Evolutionary conservation across 2,113 vertebrate species (phyloP).

Genomic region (Corythoichthys intestinalis): DNA sequence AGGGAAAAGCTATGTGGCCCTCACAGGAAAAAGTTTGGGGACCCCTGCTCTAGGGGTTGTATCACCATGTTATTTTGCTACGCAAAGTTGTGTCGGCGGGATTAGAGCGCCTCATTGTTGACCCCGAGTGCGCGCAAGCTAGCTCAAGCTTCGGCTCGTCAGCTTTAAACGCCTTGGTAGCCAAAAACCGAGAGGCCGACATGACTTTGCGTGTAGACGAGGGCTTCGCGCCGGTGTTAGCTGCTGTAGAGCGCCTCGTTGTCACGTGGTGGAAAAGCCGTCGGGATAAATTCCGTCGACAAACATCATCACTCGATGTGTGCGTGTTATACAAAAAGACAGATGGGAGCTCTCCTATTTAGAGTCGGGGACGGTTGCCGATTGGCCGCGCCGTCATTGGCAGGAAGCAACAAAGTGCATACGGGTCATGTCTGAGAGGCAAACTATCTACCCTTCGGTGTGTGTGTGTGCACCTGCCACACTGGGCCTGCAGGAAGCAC

Average conservation of each 20-base stretch:
- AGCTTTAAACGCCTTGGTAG: too few relatives aligned
- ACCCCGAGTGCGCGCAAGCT: too few relatives aligned
- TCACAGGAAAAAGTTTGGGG: too few relatives aligned
- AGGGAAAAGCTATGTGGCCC: too few relatives aligned
- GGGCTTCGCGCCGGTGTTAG: too few relatives aligned
- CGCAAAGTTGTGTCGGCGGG: too few relatives aligned
- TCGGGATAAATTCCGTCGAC: not conserved
- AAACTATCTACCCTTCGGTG: slow-evolving; percentile 8
- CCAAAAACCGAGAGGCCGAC: too few relatives aligned
- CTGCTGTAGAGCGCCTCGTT: not conserved
- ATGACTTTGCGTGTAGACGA: too few relatives aligned
- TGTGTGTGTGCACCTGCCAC: slow-evolving; percentile 20
- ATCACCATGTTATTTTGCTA: too few relatives aligned
- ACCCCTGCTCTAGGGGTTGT: too few relatives aligned
- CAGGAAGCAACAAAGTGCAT: slow-evolving; percentile 56
- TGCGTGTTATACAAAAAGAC: slow-evolving; percentile 21
- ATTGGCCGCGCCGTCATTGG: slow-evolving; percentile 62
- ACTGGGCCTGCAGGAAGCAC: slow-evolving; percentile 63
- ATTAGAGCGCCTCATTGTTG: too few relatives aligned
- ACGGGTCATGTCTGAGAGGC: slow-evolving; percentile 43
- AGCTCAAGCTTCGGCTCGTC: too few relatives aligned
- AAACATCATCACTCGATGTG: slow-evolving; percentile 38
- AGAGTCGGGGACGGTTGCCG: slow-evolving; percentile 25
- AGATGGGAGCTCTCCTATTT: slow-evolving; percentile 56
- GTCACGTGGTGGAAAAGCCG: not conserved